A percentile compares a stretch with the other conserved stretches of the same genome.
Conservation (phyloP, 2,797 vertebrate genomes). For the Neopelma chrysocephalum region DNA sequence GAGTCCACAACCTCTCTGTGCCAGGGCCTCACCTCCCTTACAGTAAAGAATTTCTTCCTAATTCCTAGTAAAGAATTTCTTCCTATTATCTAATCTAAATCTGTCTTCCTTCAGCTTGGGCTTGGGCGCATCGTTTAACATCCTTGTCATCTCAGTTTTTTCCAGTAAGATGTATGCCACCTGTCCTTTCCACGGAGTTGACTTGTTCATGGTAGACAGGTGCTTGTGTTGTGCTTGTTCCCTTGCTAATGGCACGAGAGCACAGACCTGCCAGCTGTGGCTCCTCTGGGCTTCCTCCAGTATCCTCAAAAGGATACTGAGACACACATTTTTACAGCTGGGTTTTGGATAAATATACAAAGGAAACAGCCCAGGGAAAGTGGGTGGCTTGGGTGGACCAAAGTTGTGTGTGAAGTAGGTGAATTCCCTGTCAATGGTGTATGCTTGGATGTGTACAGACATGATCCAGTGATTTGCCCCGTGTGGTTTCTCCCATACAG, state of each 20-base stretch:
- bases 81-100: neutral
- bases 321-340: neutral
- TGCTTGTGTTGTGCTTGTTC: rapidly evolving
- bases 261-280: neutral
- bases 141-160: neutral
- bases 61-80: neutral
- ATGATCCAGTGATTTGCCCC: too few relatives aligned
- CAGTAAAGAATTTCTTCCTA: neutral
- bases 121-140: neutral
- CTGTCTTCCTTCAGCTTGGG: rapidly evolving
- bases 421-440: rapidly evolving
- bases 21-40: neutral
- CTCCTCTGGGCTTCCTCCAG: neutral
- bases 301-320: neutral
- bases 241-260: rapidly evolving
- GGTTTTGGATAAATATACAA: neutral
- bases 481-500: rapidly evolving
- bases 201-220: rapidly evolving
- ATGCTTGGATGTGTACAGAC: rapidly evolving
- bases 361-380: neutral
- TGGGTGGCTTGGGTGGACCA: neutral
- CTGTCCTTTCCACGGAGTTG: neutral
- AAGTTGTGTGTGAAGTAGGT: neutral
- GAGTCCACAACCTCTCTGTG: neutral
- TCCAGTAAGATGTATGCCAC: neutral